Evolutionary conservation across 2,113 vertebrate species (phyloP).

Genomic region (Dasypus novemcinctus): DNA sequence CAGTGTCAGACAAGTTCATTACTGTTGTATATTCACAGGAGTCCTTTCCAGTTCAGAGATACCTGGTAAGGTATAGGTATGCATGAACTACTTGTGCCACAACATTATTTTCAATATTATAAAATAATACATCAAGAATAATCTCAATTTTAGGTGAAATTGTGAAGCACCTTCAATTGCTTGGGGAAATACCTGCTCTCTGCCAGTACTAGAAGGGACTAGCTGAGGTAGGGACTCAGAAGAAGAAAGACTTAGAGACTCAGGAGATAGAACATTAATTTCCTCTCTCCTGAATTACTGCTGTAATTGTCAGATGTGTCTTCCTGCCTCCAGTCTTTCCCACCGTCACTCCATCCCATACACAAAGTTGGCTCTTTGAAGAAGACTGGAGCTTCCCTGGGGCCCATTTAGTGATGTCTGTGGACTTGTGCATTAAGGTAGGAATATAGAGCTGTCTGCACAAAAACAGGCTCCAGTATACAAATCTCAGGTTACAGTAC

Average conservation of each 20-base stretch:
- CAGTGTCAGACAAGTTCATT: neutral
- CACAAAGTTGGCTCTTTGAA: neutral
- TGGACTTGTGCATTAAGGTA: neutral
- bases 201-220: neutral
- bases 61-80: neutral
- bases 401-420: neutral
- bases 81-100: neutral
- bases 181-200: neutral
- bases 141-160: neutral
- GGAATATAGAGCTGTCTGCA: neutral
- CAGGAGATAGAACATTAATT: neutral
- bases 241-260: neutral
- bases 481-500: neutral
- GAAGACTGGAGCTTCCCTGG: neutral
- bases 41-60: neutral
- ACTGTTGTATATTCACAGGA: neutral
- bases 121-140: neutral
- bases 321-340: neutral
- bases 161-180: neutral
- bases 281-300: neutral
- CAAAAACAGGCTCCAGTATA: neutral
- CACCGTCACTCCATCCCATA: neutral
- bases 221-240: neutral
- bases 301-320: no score
- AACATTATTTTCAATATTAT: neutral